Conservation (phyloP, 2,113 vertebrate species). For the Cariama cristata region DNA sequence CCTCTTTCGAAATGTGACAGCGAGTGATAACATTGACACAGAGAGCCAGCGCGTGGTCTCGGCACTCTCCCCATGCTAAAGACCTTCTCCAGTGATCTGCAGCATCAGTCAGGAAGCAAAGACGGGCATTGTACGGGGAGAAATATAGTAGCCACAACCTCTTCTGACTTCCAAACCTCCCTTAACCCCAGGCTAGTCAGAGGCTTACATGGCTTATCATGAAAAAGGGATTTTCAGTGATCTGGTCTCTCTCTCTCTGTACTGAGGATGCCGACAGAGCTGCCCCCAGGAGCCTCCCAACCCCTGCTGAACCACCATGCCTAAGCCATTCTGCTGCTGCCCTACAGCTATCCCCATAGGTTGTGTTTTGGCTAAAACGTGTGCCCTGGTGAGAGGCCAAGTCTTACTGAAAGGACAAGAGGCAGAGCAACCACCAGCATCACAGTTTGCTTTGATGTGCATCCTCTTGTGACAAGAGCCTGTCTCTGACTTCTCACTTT, state of each 20-base stretch:
- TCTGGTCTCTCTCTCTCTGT: fast-evolving
- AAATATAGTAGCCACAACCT: neutral
- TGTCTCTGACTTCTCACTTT: neutral
- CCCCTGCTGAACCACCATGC: neutral
- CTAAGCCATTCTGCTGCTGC: neutral
- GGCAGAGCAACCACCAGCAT: neutral
- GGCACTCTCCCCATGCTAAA: neutral
- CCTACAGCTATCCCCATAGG: neutral
- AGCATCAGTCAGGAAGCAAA: neutral
- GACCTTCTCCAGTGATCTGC: neutral
- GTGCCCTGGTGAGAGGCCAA: neutral
- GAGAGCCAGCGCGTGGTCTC: neutral
- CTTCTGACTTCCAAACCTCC: neutral
- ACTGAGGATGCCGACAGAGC: neutral
- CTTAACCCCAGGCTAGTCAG: neutral
- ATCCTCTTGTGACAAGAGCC: neutral
- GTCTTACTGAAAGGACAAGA: neutral
- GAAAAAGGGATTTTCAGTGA: neutral
- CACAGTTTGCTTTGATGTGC: neutral
- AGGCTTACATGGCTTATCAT: fast-evolving
- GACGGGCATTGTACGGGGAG: neutral
- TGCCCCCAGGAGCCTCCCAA: neutral
- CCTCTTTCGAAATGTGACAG: constrained; percentile 37
- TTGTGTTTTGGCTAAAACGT: neutral
- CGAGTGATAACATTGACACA: neutral